Conservation (phyloP, 2,888 invertebrate genomes). For the Trichacis sp. region DNA sequence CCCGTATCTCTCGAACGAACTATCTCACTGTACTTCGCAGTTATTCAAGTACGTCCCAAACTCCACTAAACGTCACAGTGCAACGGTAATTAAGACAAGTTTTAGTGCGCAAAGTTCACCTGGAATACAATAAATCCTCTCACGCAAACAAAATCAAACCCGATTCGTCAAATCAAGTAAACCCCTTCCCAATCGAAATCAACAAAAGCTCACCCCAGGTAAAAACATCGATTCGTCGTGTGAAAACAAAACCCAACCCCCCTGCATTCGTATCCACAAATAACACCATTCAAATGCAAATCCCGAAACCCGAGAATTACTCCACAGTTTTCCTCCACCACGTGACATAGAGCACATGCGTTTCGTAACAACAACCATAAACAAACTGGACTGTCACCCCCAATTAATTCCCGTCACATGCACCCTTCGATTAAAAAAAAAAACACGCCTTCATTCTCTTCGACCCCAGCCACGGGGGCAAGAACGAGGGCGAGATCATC, state of each 20-base stretch:
- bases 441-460: no score
- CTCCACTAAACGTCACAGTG: background rate
- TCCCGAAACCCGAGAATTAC: conserved; percentile 10
- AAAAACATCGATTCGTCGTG: background rate
- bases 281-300: background rate
- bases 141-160: no score
- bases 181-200: no score
- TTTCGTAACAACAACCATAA: conserved; percentile 19
- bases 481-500: background rate
- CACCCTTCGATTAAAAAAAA: background rate
- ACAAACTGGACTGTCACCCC: background rate
- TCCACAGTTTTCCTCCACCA: conserved; percentile 16
- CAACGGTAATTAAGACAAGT: no score
- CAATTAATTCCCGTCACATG: background rate
- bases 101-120: no score
- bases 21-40: background rate
- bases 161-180: no score
- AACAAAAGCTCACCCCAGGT: background rate
- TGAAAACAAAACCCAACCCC: background rate
- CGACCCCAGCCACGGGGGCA: no score
- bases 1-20: background rate
- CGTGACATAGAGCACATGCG: conserved; percentile 34
- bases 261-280: conserved; percentile 14
- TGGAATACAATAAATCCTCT: no score
- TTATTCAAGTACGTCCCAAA: background rate